phyloP scores from a whole-genome alignment of 2,113 vertebrate genomes.

The Meles meles region DNA sequence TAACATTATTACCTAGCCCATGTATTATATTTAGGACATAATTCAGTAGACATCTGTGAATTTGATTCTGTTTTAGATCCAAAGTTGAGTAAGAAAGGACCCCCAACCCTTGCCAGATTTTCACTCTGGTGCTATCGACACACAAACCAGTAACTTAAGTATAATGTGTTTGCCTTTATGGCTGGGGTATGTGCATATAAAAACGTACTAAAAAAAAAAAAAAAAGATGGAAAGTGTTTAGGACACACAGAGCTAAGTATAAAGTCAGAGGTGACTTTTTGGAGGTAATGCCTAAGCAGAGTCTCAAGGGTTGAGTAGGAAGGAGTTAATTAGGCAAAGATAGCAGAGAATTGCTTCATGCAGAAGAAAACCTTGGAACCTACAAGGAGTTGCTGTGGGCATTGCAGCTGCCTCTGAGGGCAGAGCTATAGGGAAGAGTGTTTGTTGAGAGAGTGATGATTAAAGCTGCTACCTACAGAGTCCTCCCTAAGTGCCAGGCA shows the following conservation, averaged over 20 bases:
- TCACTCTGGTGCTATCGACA: neutral
- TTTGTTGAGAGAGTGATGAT: neutral
- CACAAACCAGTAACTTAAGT: neutral
- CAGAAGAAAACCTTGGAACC: neutral
- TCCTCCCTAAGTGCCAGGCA: neutral
- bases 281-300: neutral
- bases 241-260: neutral
- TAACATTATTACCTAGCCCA: neutral
- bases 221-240: neutral
- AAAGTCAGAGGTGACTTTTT: neutral
- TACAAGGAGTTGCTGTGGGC: neutral
- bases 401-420: neutral
- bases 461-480: neutral
- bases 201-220: neutral
- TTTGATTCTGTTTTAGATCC: constrained; percentile 26
- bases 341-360: neutral
- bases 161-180: neutral
- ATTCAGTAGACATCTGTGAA: neutral
- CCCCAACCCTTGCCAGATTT: neutral
- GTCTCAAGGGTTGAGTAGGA: neutral
- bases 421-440: neutral
- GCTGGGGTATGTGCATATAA: neutral
- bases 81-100: constrained; percentile 6
- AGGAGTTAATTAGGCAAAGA: neutral
- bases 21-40: neutral